phyloP scores from a whole-genome alignment of 2,113 vertebrate species.

The Percina caprodes region DNA sequence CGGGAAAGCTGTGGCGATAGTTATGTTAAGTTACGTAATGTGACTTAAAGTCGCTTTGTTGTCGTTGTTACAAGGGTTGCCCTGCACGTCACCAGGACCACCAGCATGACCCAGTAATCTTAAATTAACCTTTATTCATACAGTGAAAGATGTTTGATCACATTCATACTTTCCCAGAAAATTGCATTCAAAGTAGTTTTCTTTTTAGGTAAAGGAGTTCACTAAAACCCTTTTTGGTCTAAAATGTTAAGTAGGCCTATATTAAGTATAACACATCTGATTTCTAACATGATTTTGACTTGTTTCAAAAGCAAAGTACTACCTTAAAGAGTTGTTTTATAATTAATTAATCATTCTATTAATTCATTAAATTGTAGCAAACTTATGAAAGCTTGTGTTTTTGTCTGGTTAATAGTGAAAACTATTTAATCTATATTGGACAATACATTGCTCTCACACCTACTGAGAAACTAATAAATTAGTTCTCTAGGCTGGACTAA shows the following conservation, averaged over 20 bases:
- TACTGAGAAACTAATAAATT: constrained; percentile 33
- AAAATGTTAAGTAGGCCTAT: neutral
- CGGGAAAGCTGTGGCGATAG: neutral
- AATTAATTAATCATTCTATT: neutral
- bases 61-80: neutral
- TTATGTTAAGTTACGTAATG: neutral
- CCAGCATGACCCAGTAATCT: neutral
- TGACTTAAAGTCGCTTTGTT: neutral
- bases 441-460: neutral
- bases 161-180: neutral
- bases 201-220: neutral
- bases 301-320: neutral
- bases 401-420: constrained; percentile 4
- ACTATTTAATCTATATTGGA: neutral
- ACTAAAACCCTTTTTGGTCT: neutral
- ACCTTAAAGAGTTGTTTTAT: neutral
- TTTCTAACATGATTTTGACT: neutral
- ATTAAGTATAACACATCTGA: neutral
- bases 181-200: neutral
- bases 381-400: neutral
- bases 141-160: neutral
- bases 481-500: constrained; percentile 19
- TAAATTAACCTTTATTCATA: constrained; percentile 3
- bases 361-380: neutral
- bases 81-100: neutral